phyloP scores from a whole-genome alignment of 2,113 vertebrate genomes.

The Apodemus speciosus region DNA sequence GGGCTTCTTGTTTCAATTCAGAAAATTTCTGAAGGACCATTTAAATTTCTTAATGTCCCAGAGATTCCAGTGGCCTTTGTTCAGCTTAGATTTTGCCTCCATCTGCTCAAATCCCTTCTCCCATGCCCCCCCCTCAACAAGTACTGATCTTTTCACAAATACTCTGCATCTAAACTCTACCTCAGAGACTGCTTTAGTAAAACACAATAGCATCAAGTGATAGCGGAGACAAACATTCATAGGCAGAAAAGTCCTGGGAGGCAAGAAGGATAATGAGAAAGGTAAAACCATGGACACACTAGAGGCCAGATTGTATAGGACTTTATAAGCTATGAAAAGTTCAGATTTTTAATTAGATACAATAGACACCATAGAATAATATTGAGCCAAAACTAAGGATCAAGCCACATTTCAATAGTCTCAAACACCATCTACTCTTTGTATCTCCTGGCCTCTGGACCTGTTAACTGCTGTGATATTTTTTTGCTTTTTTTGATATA shows the following conservation, averaged over 20 bases:
- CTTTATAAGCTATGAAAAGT: not conserved
- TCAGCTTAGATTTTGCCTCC: not conserved
- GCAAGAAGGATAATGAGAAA: not conserved
- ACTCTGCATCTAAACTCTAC: not conserved
- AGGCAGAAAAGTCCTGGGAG: not conserved
- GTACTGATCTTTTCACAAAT: not conserved
- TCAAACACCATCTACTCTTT: not conserved
- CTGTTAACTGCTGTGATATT: not conserved
- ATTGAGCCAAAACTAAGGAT: not conserved
- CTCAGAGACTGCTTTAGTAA: not conserved
- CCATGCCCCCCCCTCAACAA: not conserved
- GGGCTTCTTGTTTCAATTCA: not conserved
- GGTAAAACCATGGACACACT: not conserved
- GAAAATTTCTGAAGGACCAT: not conserved
- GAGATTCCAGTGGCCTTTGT: not conserved
- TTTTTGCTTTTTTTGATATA: not conserved
- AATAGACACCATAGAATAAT: not conserved
- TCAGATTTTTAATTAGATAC: conserved; percentile 12
- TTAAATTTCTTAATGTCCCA: not conserved
- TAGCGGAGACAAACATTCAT: not conserved
- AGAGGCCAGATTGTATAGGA: not conserved
- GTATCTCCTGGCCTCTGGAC: not conserved
- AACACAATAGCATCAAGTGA: not conserved
- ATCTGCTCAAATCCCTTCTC: not conserved
- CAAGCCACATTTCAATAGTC: not conserved